Conservation (phyloP, 2,113 vertebrate genomes). For the Ondatra zibethicus region DNA sequence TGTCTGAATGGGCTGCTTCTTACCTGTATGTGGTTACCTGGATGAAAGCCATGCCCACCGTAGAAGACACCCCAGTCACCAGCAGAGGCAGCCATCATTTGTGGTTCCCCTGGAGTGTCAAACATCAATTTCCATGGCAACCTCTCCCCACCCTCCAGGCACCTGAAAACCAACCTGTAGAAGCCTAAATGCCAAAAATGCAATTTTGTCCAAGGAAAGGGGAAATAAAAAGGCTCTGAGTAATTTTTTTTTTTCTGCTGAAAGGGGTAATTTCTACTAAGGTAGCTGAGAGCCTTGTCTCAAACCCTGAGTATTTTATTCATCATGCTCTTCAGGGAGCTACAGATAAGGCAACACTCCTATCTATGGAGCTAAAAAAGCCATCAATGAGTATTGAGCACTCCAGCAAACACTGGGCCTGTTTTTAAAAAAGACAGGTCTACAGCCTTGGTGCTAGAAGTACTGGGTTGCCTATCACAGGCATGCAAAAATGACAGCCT, state of each 20-base stretch:
- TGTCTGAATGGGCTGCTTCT: background rate
- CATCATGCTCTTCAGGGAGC: conserved; percentile 34
- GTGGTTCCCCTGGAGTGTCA: conserved; percentile 26
- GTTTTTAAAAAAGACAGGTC: conserved; percentile 34
- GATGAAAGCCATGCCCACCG: background rate
- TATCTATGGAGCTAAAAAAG: conserved; percentile 8
- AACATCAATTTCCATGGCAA: conserved; percentile 67
- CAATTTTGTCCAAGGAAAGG: conserved; percentile 34
- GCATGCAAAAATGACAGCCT: background rate
- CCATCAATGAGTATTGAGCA: background rate
- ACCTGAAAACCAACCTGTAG: conserved; percentile 54
- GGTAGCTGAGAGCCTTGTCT: conserved; percentile 4
- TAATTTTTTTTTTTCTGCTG: conserved; percentile 63
- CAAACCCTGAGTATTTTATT: conserved; percentile 35
- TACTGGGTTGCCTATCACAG: background rate
- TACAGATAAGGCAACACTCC: background rate
- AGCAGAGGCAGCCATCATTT: background rate
- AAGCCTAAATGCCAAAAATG: conserved; percentile 60
- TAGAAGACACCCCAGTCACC: conserved; percentile 2
- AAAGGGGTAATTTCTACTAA: conserved; percentile 64
- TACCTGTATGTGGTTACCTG: background rate
- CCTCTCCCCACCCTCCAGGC: background rate
- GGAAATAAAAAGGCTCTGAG: conserved; percentile 61
- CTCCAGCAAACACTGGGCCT: background rate
- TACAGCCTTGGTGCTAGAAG: background rate